phyloP scores from a whole-genome alignment of 2,113 vertebrate species.

The Perccottus glenii region DNA sequence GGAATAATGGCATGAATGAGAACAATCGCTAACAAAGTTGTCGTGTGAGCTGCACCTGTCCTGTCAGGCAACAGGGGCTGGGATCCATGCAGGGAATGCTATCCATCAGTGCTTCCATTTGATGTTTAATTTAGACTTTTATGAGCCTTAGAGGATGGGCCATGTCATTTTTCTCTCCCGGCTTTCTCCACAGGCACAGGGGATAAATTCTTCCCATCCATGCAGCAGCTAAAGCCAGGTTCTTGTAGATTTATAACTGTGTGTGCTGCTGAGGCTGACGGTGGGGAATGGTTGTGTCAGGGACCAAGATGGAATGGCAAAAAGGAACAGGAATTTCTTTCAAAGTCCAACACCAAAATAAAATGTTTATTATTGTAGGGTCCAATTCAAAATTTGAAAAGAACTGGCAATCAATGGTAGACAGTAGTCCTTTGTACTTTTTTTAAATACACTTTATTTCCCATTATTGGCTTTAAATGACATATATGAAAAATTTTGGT shows the following conservation, averaged over 20 bases:
- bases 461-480: too few relatives aligned
- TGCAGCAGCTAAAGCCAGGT: constrained; percentile 61
- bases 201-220: constrained; percentile 77
- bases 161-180: constrained; percentile 74
- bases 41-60: constrained; percentile 76
- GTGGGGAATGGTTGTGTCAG: constrained; percentile 42
- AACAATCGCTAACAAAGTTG: constrained; percentile 76
- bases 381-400: too few relatives aligned
- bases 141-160: constrained; percentile 80
- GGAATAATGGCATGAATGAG: constrained; percentile 53
- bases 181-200: constrained; percentile 70
- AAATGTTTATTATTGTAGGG: too few relatives aligned
- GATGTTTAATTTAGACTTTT: constrained; percentile 85
- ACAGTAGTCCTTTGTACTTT: too few relatives aligned
- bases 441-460: too few relatives aligned
- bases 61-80: constrained; percentile 51
- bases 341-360: too few relatives aligned
- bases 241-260: constrained; percentile 74
- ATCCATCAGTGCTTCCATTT: constrained; percentile 83
- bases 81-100: constrained; percentile 65
- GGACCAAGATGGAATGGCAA: not conserved
- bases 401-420: too few relatives aligned
- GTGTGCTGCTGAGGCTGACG: constrained; percentile 39
- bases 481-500: too few relatives aligned
- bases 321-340: not conserved